Evolutionary conservation across 2,113 vertebrate species (phyloP).

Genomic region (Python bivittatus): DNA sequence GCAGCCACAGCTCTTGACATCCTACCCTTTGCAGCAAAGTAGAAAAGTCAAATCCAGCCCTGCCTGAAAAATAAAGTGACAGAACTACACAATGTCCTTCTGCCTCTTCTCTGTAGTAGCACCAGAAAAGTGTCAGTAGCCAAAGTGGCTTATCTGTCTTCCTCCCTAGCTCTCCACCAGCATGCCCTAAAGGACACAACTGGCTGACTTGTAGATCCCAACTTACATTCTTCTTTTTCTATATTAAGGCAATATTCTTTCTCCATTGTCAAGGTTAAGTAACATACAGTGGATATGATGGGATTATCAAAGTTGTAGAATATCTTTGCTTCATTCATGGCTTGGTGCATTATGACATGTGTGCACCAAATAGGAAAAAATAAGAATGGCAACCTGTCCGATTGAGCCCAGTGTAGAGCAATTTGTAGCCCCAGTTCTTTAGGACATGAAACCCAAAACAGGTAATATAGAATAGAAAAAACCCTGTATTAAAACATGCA

Average conservation of each 20-base stretch:
- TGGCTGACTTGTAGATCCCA: neutral
- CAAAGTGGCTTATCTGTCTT: neutral
- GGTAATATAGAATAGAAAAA: neutral
- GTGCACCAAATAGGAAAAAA: neutral
- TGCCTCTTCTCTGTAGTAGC: neutral
- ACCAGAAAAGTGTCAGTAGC: neutral
- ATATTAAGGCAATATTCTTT: neutral
- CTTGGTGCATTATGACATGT: neutral
- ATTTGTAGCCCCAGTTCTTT: neutral
- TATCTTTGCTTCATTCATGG: neutral
- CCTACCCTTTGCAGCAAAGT: neutral
- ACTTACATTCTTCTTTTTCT: neutral
- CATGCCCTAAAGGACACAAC: neutral
- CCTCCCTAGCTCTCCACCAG: neutral
- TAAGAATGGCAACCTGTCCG: neutral
- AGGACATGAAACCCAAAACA: neutral
- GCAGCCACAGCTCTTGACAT: neutral
- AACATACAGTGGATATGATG: neutral
- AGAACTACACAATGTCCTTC: too few species aligned
- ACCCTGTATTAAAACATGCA: neutral
- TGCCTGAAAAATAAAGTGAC: neutral
- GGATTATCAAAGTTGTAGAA: neutral
- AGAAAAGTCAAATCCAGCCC: neutral
- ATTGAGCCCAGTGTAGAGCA: neutral
- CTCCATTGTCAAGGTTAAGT: neutral